Conservation (phyloP, 2,888 invertebrate species). For the Callyntrura sp. region DNA sequence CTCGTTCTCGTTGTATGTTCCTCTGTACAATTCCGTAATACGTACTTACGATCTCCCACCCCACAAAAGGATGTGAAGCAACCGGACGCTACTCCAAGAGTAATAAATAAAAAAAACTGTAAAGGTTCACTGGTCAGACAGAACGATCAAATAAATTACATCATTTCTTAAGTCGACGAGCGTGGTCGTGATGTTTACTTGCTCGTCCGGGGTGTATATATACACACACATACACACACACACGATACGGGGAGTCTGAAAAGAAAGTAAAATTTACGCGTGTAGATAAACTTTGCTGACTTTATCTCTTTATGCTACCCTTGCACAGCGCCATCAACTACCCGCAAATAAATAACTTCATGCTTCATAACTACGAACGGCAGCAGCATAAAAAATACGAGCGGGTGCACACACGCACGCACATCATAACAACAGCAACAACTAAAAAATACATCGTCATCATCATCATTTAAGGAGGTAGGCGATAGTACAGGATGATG, state of each 20-base stretch:
- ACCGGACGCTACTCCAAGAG: too few relatives aligned
- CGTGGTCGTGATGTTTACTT: conserved; percentile 48
- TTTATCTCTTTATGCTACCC: background rate
- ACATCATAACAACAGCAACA: background rate
- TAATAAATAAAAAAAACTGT: background rate
- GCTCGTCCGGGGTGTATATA: background rate
- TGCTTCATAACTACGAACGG: background rate
- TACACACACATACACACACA: background rate
- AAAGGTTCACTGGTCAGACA: conserved; percentile 18
- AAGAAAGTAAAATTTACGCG: too few relatives aligned
- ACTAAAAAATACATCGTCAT: background rate
- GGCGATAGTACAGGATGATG: too few relatives aligned
- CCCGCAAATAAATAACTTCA: background rate
- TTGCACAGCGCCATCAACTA: too few relatives aligned
- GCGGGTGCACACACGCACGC: too few relatives aligned
- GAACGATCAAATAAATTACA: conserved; percentile 31
- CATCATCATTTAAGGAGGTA: background rate
- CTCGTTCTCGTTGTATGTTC: too few relatives aligned
- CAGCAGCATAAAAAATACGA: background rate
- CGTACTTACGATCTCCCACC: too few relatives aligned
- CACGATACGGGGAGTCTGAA: background rate
- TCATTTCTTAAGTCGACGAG: conserved; percentile 44
- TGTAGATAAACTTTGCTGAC: too few relatives aligned
- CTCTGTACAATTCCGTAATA: too few relatives aligned
- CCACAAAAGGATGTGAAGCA: too few relatives aligned